Evolutionary conservation across 2,888 invertebrate genomes (phyloP).

Genomic region (Lasioglossum oenotherae): DNA sequence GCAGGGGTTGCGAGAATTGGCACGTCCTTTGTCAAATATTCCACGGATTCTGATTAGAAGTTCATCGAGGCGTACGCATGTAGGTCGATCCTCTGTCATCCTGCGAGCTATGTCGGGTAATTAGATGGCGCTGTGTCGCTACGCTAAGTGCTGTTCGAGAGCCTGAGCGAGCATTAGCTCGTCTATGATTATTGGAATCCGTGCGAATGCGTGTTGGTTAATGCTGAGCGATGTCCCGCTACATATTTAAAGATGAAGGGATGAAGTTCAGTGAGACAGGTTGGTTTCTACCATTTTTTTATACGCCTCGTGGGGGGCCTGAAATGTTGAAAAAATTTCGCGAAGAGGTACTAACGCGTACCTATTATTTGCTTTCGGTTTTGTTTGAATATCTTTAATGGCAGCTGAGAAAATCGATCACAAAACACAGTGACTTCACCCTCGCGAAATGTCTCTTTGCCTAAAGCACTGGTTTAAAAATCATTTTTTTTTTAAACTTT

Average conservation of each 20-base stretch:
- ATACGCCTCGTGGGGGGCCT: neutral
- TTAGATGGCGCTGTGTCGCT: neutral
- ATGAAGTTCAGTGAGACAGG: neutral
- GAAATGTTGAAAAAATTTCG: neutral
- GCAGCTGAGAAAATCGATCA: neutral
- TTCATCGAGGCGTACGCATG: neutral
- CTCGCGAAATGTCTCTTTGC: neutral
- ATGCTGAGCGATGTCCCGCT: neutral
- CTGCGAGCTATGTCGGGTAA: neutral
- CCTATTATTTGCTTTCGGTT: neutral
- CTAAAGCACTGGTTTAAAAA: too few species aligned
- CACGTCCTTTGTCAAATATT: constrained; percentile 14
- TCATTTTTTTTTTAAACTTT: neutral
- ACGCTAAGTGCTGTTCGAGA: constrained; percentile 8
- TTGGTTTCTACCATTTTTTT: neutral
- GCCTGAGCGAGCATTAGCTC: neutral
- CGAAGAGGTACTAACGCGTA: neutral
- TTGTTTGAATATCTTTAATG: neutral
- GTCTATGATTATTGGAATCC: neutral
- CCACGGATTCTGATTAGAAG: constrained; percentile 12
- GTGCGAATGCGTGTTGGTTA: neutral
- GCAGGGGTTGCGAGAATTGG: neutral
- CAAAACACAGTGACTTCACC: too few species aligned
- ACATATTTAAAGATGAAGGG: neutral
- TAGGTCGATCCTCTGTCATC: constrained; percentile 10